Evolutionary conservation across 2,888 invertebrate species (phyloP), one percentile per base, ranked within the genome.

Genomic region (Dicyrtoma fusca): DNA sequence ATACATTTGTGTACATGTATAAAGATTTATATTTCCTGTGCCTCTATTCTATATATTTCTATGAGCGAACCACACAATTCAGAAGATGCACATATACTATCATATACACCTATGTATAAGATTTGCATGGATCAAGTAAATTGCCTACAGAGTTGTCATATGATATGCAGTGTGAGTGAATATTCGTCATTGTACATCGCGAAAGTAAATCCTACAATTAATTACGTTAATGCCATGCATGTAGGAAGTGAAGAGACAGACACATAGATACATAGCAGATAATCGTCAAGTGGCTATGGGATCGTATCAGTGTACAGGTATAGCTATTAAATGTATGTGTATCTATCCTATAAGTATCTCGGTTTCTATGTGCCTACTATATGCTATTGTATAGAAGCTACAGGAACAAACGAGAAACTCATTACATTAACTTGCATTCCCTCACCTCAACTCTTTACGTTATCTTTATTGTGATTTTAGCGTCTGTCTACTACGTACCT

Each of bases 131-230:
- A 4, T 17, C 49, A 4, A 49, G 49, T 49, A 49, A 49, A 49
- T 49, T 49, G 11, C 49, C 19, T 17, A 21, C 19, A 55, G 2
- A 34, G 3, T 34, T 34, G 3, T 34, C 34, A 34, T 34, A 34
- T 49, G 64, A 65, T 65, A 65, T 65, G 64, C 47, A 26, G 49
- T 13, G 17, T 19, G 57, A 14, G 25, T 19, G 57, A 14, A 14
- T 64, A 2, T 3, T 64, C 25, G 49, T 49, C 64, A 51, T 65
- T 49, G 13, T 63, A 19, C n/a, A 57, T 11, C 62, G 17, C 26
- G 25, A 65, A 53, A 51, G 23, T 66, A 66, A 66, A 66, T 66
- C 66, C 66, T 53, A 66, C 66, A 25, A 66, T 66, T 66, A 66
- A 66, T 66, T 66, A 53, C 53, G 23, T 13, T 53, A 66, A 66